A percentile compares a stretch with the other conserved stretches of the same genome.
Evolutionary conservation across 1,140 invertebrate species (phyloP).

Genomic region (Drosophila pachea): DNA sequence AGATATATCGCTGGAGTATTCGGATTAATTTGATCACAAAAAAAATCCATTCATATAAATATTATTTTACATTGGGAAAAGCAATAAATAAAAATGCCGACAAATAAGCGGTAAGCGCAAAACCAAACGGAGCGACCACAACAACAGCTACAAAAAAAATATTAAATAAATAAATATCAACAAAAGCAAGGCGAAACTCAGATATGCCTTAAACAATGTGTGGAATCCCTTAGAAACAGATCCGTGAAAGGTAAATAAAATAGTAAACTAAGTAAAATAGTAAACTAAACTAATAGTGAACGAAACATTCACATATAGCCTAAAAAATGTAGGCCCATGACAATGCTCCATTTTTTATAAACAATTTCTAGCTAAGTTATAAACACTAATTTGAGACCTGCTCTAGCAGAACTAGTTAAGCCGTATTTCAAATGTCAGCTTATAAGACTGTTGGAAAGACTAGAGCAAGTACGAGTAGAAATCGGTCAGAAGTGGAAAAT

Average conservation of each 20-base stretch:
- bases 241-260: neutral
- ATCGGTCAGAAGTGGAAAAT: neutral
- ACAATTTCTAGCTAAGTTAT: too few relatives aligned
- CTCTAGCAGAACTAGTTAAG: slow-evolving; percentile 1
- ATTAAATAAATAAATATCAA: slow-evolving; percentile 3
- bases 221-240: neutral
- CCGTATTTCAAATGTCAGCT: neutral
- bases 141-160: slow-evolving; percentile 9
- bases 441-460: neutral
- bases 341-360: too few relatives aligned
- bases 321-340: too few relatives aligned
- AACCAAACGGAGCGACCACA: neutral
- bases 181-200: slow-evolving; percentile 6
- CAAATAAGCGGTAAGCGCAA: slow-evolving; percentile 42
- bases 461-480: too few relatives aligned
- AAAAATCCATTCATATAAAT: slow-evolving; percentile 51
- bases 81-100: slow-evolving; percentile 51
- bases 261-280: too few relatives aligned
- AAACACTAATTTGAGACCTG: too few relatives aligned
- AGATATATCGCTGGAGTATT: slow-evolving; percentile 39
- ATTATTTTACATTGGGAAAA: slow-evolving; percentile 58
- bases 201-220: slow-evolving; percentile 13
- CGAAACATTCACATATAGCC: too few relatives aligned
- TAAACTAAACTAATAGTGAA: too few relatives aligned
- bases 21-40: slow-evolving; percentile 40